Percentiles rank a stretch among this genome's conserved stretches.
These are phyloP conservation scores for Coracopsis vasa DNA, from an alignment of 2,113 vertebrate genomes.

Conservation along the genomic window DNA sequence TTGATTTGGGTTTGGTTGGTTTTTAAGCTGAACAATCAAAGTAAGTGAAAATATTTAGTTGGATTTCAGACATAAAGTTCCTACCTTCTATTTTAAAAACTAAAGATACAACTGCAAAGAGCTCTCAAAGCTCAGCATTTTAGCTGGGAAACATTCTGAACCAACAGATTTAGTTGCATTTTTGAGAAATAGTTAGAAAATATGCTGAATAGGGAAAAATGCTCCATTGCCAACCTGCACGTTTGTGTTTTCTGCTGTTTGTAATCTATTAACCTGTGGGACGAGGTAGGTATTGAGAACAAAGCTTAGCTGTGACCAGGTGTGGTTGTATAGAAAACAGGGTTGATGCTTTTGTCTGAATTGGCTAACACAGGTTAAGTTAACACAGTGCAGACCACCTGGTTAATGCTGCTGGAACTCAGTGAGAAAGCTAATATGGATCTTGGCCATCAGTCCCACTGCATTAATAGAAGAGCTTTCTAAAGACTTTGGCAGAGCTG, in stretches of 20 bases:
- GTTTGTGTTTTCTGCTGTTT: background rate
- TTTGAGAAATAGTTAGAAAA: background rate
- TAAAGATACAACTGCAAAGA: background rate
- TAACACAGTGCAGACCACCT: background rate
- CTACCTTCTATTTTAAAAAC: background rate
- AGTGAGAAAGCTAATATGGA: background rate
- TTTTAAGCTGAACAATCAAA: background rate
- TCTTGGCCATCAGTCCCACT: background rate
- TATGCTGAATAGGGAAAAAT: background rate
- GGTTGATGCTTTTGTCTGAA: background rate
- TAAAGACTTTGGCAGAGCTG: background rate
- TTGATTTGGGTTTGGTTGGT: background rate
- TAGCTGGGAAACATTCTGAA: background rate
- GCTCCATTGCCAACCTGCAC: background rate
- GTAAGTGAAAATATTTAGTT: background rate
- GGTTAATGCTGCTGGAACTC: background rate
- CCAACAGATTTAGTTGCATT: background rate
- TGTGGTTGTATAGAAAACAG: background rate
- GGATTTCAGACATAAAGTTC: background rate
- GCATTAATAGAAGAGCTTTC: background rate
- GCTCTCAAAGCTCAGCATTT: background rate
- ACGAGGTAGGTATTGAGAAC: background rate
- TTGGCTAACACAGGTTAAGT: background rate
- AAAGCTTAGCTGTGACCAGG: background rate
- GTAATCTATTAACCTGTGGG: background rate